These are phyloP conservation scores for Carcina quercana DNA, from an alignment of 2,888 invertebrate genomes.

Conservation along the genomic window DNA sequence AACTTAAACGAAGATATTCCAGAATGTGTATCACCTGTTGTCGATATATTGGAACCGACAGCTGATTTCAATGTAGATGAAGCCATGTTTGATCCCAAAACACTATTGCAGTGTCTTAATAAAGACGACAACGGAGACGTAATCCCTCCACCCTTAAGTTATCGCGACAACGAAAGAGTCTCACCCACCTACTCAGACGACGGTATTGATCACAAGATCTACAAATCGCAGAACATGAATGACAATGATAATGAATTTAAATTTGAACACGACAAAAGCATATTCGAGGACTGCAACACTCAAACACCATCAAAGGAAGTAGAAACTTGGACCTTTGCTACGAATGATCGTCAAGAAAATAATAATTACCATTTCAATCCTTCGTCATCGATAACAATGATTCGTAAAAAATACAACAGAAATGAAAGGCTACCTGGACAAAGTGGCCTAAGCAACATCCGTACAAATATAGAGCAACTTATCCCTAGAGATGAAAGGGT, in stretches of 20 bases:
- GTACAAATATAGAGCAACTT: no score
- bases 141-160: constrained; percentile 49
- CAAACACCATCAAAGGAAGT: constrained; percentile 33
- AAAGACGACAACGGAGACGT: constrained; percentile 26
- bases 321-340: constrained; percentile 49
- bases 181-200: constrained; percentile 19
- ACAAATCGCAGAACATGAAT: not conserved
- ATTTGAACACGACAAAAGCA: constrained; percentile 10
- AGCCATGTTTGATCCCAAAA: constrained; percentile 52
- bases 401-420: no score
- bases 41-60: constrained; percentile 4
- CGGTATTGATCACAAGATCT: constrained; percentile 7
- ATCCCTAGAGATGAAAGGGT: no score
- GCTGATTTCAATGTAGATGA: constrained; percentile 32
- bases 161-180: constrained; percentile 26
- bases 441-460: no score
- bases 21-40: constrained; percentile 4
- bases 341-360: no score
- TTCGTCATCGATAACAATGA: no score
- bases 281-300: constrained; percentile 19
- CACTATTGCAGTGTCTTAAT: constrained; percentile 37
- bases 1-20: not conserved
- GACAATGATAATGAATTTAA: not conserved
- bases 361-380: no score
- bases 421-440: no score